Base-by-base conservation (phyloP, 2,888 invertebrate genomes). In the Amphipoea lucens region DNA sequence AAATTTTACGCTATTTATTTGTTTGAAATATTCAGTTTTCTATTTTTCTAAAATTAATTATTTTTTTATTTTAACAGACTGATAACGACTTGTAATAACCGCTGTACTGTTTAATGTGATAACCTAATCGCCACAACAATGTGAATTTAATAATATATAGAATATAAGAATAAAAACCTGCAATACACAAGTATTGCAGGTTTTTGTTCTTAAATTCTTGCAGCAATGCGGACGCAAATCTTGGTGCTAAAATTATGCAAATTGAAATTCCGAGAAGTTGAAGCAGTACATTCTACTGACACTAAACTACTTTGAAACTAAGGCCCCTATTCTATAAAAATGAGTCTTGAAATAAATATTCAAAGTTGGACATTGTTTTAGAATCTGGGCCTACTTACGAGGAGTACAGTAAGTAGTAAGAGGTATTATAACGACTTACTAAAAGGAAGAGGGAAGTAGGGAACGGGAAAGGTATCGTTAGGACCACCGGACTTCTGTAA, bases 401-500 rank as follows among this genome's bases (percentile, higher is more conserved):
- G 14, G 76, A 87, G 82, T 76, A 84, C 86, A 83, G 86, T 85
- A 83, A 83, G 76, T 83, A 85, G 87, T 80, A 87, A 69, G 71
- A 75, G 87, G 73, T 84, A 82, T 78, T 78, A 76, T 72, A 83
- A 70, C 69, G 70, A 93, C 93, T 94, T 93, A 93, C 93, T 86
- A 85, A 84, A 89, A 90, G 90, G 89, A 90, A 89, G 81, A 78
- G 90, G 92, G 91, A 88, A 91, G 90, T 40, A 62, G 79, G 93
- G 92, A 93, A 88, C 90, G 86, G 91, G 89, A 87, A 88, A 90
- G 87, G 90, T 78, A 90, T 92, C 89, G 91, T 93, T 95, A 96
- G 87, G 90, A 93, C 96, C 96, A 96, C 92, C 96, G 96, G 79
- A 96, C 95, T 94, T 96, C 96, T 96, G 96, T 75, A 95, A 96